These are phyloP conservation scores for Palythoa grandiflora DNA, from an alignment of 92 coral and sea anemone genomes.

Conservation along the genomic window DNA sequence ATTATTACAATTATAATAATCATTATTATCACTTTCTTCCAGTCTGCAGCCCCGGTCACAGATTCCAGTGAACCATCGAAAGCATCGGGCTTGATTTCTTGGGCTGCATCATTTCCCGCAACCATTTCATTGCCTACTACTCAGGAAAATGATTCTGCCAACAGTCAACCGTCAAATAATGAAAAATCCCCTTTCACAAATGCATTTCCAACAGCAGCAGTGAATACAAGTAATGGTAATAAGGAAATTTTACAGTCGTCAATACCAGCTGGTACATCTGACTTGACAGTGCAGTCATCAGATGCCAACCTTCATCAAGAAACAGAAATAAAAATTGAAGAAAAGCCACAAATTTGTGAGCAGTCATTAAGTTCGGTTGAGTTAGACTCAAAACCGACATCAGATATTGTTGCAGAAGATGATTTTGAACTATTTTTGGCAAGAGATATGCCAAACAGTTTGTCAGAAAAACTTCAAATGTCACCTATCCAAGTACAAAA, in stretches of 20 bases:
- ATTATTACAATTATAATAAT: not conserved
- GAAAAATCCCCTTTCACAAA: conserved; percentile 21
- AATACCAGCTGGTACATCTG: conserved; percentile 10
- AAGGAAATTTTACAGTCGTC: not conserved
- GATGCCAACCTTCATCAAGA: not conserved
- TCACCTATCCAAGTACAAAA: conserved; percentile 11
- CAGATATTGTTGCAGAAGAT: conserved; percentile 1
- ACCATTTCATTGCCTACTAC: not conserved
- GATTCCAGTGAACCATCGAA: conserved; percentile 61
- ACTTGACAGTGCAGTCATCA: not conserved
- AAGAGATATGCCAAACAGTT: conserved; percentile 3
- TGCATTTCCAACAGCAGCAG: conserved; percentile 18
- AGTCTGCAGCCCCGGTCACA: conserved; percentile 91
- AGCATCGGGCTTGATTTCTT: conserved; percentile 71
- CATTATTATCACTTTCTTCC: conserved; percentile 6
- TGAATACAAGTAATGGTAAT: not conserved
- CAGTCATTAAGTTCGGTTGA: not conserved
- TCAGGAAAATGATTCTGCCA: conserved; percentile 9
- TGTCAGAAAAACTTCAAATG: not conserved
- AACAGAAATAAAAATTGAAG: not conserved
- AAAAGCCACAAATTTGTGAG: not conserved
- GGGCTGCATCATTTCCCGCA: conserved; percentile 85
- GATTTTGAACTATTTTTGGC: conserved; percentile 28
- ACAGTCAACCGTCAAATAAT: not conserved
- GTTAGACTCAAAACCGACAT: not conserved